Base-by-base conservation (phyloP, 2,888 invertebrate species). In the Masnerella sp. region DNA sequence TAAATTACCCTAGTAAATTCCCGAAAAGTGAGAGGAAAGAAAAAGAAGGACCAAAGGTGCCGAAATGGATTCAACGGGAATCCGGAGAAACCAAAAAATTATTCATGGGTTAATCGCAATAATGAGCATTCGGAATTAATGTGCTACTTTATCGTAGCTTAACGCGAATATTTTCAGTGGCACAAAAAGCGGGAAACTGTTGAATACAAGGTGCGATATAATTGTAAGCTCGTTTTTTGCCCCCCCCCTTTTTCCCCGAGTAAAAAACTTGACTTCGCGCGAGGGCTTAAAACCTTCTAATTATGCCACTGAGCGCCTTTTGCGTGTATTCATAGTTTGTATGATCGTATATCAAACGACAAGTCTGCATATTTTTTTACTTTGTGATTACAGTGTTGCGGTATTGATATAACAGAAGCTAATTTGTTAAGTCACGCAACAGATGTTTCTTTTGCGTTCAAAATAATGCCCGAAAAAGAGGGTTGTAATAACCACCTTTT, bases 391-490 rank as follows among this genome's bases (percentile, higher is more conserved):
- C 54, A 56, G 69, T 62, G 61, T 56, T 61, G 54, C 61, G 52
- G 58, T 59, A 64, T 64, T 64, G 70, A 64, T 71, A 64, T 58
- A 71, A 71, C 62, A 51, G 51, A 67, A 38, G 52, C 52, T 71
- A 71, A 65, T 71, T 65, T 59, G 58, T 64, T 65, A 59, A 71
- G 65, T 59, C 65, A 71, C 65, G 65, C 71, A 65, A 65, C 65
- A 58, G 65, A 69, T 62, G 49, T 62, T 69, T 61, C 54, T 40
- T 54, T 49, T 69, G 22, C 40, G 25, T 54, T 61, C 42, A 12
- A 67, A 67, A 42, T 51, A 47, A 64, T 49, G 47, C 43, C 49
- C 68, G 40, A 61, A 61, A 59, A 58, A 65, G 62, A 75, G 64
- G 58, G 34, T 45, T 58, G 25, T 61, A 49, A 67, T 67, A 42